Evolutionary conservation across 1,140 invertebrate species (phyloP).

Genomic region (Mycetomoellerius zeteki): DNA sequence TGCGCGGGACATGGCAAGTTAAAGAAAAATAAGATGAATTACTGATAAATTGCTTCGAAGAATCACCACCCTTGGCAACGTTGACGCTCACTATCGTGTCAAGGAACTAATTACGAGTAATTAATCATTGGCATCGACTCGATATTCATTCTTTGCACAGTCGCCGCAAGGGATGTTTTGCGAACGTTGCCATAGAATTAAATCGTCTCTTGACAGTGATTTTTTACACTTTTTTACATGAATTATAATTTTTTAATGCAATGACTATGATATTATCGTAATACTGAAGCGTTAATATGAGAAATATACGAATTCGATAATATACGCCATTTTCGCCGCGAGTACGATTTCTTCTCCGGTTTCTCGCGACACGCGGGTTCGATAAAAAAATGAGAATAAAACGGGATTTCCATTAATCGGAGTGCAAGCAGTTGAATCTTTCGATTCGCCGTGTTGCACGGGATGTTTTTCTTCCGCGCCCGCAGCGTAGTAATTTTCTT

Average conservation of each 20-base stretch:
- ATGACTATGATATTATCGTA: neutral
- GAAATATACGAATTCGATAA: neutral
- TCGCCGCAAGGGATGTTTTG: conserved; percentile 1
- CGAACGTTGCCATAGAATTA: neutral
- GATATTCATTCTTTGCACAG: neutral
- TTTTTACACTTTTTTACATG: neutral
- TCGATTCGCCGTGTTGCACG: conserved; percentile 43
- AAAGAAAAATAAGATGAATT: conserved; percentile 69
- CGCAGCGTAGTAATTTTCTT: conserved; percentile 46
- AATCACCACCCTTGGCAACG: conserved; percentile 33
- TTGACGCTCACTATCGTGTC: conserved; percentile 58
- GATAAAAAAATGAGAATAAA: conserved; percentile 14
- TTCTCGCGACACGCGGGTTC: neutral
- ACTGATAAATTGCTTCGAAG: conserved; percentile 69
- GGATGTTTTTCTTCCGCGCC: conserved; percentile 39
- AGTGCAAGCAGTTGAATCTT: conserved; percentile 13
- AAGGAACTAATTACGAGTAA: conserved; percentile 72
- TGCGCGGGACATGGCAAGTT: no score
- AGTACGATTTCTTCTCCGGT: neutral
- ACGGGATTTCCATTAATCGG: conserved; percentile 27
- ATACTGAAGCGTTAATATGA: neutral
- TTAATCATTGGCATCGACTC: conserved; percentile 70
- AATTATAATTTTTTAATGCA: neutral
- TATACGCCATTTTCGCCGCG: neutral
- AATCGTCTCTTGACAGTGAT: neutral